Conservation (phyloP, 2,888 invertebrate species). For the Nomada lathburiana region DNA sequence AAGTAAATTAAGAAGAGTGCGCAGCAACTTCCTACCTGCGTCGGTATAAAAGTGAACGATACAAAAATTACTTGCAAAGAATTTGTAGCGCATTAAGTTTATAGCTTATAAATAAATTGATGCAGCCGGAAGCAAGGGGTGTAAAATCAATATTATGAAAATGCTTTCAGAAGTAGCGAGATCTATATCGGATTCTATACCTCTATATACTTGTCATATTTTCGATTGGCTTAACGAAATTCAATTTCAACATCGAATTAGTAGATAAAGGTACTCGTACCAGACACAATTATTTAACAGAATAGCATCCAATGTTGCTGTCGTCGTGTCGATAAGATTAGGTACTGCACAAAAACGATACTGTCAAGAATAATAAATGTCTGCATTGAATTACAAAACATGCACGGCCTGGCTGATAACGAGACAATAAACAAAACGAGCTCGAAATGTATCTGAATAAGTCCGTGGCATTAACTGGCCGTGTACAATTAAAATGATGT, state of each 20-base stretch:
- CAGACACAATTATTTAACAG: not conserved
- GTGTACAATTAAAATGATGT: not conserved
- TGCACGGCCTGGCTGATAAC: not conserved
- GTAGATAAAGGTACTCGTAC: not conserved
- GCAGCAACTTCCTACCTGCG: no score
- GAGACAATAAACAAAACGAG: not conserved
- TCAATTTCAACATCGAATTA: not conserved
- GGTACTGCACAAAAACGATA: not conserved
- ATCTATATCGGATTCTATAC: no score
- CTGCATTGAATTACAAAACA: constrained; percentile 4
- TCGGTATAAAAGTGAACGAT: not conserved
- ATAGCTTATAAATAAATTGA: no score
- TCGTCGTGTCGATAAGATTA: not conserved
- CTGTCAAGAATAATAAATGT: constrained; percentile 6
- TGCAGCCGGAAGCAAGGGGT: no score
- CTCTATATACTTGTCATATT: no score
- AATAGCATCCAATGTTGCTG: constrained; percentile 2
- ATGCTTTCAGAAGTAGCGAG: not conserved
- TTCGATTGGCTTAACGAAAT: not conserved
- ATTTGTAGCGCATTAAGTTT: no score
- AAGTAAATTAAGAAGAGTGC: no score
- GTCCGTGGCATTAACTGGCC: not conserved
- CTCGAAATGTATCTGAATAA: not conserved
- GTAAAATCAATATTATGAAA: not conserved
- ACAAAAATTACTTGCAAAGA: no score